phyloP scores from a whole-genome alignment of 1,140 invertebrate genomes.

The Euura saliciscinereae region DNA sequence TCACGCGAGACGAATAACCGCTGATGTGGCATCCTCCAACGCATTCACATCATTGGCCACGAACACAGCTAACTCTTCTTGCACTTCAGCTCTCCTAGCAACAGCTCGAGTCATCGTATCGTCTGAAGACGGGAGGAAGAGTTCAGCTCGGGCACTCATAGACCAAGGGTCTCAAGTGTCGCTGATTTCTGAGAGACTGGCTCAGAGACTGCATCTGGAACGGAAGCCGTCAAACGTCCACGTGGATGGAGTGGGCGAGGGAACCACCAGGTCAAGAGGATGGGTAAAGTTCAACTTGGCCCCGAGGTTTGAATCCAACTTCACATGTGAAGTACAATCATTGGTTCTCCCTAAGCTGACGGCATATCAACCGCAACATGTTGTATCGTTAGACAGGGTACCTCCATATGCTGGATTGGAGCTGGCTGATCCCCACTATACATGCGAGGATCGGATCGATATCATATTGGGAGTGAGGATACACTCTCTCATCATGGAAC shows the following conservation, averaged over 20 bases:
- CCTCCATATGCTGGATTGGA: slow-evolving; percentile 1
- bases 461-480: slow-evolving; percentile 25
- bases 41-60: too few species aligned
- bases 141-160: not conserved
- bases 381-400: not conserved
- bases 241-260: slow-evolving; percentile 10
- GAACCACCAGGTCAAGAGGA: not conserved
- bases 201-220: slow-evolving; percentile 23
- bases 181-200: slow-evolving; percentile 28
- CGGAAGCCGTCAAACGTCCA: not conserved
- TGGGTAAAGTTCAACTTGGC: not conserved
- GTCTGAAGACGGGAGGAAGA: not conserved
- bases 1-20: too few species aligned
- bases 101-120: not conserved
- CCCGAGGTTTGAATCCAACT: not conserved
- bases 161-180: slow-evolving; percentile 5
- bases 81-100: not conserved
- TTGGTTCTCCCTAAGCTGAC: slow-evolving; percentile 16
- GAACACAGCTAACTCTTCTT: too few species aligned
- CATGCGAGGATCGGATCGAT: slow-evolving; percentile 11
- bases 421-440: slow-evolving; percentile 25
- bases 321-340: slow-evolving; percentile 2
- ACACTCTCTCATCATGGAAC: slow-evolving; percentile 16
- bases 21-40: not conserved
- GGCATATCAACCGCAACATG: not conserved